Percentiles rank a stretch among this genome's conserved stretches.
phyloP scores from a whole-genome alignment of 2,797 vertebrate genomes.

The Hafferia zeledoni region DNA sequence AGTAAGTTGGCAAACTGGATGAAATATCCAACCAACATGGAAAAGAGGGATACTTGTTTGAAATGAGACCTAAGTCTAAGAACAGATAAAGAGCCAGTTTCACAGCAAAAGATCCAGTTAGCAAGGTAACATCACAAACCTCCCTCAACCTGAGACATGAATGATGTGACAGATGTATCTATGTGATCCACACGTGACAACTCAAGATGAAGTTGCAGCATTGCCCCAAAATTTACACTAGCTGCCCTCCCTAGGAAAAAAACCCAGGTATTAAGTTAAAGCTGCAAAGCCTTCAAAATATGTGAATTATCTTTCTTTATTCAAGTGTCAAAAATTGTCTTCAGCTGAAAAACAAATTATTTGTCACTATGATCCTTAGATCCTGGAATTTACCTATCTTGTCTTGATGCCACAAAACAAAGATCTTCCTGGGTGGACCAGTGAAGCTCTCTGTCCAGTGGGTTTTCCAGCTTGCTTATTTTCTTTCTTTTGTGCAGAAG shows the following conservation, averaged over 20 bases:
- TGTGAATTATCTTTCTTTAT: not conserved
- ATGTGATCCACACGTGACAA: not conserved
- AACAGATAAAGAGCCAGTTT: not conserved
- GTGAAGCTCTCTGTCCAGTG: not conserved
- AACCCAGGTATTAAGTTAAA: not conserved
- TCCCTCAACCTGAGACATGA: not conserved
- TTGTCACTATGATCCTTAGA: not conserved
- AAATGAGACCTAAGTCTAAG: not conserved
- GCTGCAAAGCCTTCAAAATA: not conserved
- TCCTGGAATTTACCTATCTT: not conserved
- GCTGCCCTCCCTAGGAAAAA: not conserved
- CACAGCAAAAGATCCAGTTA: not conserved
- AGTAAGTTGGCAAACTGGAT: not conserved
- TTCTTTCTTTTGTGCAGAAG: not conserved
- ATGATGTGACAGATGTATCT: fast-evolving
- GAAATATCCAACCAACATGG: not conserved
- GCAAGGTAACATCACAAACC: not conserved
- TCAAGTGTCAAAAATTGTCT: not conserved
- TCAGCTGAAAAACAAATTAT: not conserved
- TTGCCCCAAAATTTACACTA: not conserved
- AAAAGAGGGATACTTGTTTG: not conserved
- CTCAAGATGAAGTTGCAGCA: not conserved
- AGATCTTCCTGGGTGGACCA: not conserved
- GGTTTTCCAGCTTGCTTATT: not conserved
- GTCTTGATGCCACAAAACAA: not conserved